phyloP scores from a whole-genome alignment of 2,113 vertebrate genomes.

The Tylochromis polylepis region DNA sequence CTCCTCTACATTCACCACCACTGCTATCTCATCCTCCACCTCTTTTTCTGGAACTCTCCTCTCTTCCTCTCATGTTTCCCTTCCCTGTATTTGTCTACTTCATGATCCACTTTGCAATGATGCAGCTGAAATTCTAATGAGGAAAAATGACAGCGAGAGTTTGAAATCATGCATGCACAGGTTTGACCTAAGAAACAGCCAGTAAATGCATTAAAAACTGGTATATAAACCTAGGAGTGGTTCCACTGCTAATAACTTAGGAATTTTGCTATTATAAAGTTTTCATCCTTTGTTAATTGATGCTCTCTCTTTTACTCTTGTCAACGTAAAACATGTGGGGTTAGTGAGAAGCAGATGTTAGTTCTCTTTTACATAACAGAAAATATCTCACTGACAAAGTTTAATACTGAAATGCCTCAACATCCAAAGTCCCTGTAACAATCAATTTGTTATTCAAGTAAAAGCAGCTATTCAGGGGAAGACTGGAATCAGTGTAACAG shows the following conservation, averaged over 20 bases:
- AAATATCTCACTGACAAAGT: not conserved
- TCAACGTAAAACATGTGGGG: conserved; percentile 46
- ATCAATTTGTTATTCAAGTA: not conserved
- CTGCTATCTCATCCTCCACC: not conserved
- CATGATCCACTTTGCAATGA: not conserved
- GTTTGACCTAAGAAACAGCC: conserved; percentile 7
- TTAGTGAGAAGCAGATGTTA: conserved; percentile 43
- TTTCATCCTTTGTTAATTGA: conserved; percentile 37
- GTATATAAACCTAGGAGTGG: not conserved
- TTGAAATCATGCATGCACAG: not conserved
- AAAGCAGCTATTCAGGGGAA: not conserved
- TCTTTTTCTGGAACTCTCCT: conserved; percentile 32
- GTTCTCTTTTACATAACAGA: not conserved
- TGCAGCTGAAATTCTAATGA: conserved; percentile 7
- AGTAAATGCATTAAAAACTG: not conserved
- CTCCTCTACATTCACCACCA: conserved; percentile 5
- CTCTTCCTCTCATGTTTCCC: conserved; percentile 27
- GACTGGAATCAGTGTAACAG: not conserved
- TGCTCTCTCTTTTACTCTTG: not conserved
- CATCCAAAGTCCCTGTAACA: not conserved
- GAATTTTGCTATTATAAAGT: conserved; percentile 27
- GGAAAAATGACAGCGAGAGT: conserved; percentile 3
- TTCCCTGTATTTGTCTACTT: not conserved
- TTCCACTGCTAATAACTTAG: conserved; percentile 29
- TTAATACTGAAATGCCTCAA: not conserved